Percentiles rank a stretch among this genome's conserved stretches.
These are phyloP conservation scores for Myanophis thanlyinensis DNA, from an alignment of 2,113 vertebrate species.

Conservation along the genomic window DNA sequence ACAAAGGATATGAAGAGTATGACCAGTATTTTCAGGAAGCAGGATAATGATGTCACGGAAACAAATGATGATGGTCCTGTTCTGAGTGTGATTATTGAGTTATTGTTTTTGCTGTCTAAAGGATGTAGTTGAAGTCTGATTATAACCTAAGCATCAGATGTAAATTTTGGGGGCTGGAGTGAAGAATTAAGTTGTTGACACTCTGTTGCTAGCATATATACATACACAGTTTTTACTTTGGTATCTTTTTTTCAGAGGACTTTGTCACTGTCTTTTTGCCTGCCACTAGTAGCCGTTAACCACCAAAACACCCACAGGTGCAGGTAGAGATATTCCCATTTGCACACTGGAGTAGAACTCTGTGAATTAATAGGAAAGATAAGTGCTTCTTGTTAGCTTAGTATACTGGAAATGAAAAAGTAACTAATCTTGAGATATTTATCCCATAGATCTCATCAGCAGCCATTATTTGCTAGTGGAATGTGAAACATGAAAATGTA, in stretches of 20 bases:
- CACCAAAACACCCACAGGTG: background rate
- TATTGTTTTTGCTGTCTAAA: background rate
- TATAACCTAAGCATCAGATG: background rate
- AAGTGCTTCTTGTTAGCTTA: conserved; percentile 27
- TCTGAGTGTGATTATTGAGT: background rate
- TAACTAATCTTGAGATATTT: conserved; percentile 33
- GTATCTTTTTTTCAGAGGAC: background rate
- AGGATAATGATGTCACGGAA: background rate
- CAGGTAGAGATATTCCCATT: background rate
- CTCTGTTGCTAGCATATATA: background rate
- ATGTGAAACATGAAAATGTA: conserved; percentile 20
- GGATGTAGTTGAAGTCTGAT: background rate
- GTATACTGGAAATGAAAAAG: conserved; percentile 12
- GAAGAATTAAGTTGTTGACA: background rate
- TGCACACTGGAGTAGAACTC: background rate
- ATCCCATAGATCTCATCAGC: background rate
- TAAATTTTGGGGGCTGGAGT: background rate
- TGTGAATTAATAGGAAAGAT: background rate
- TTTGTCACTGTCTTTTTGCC: background rate
- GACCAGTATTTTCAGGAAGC: background rate
- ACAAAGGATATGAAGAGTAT: background rate
- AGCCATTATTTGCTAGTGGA: conserved; percentile 14
- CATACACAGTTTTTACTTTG: background rate
- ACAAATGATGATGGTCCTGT: background rate
- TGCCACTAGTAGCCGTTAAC: background rate